phyloP scores from a whole-genome alignment of 2,113 vertebrate genomes.

The Rattus norvegicus region GRCr8 NC_086030.1:46711501-46712000 shows the following conservation, averaged over 20 bases:
- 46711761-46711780: background rate
- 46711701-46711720: background rate
- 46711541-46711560: background rate
- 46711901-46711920: background rate
- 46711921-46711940: background rate
- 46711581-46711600: background rate
- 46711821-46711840: constrained; percentile 40
- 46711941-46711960: background rate
- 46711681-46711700: background rate
- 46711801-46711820: background rate
- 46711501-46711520: background rate
- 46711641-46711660: background rate
- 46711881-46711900: background rate
- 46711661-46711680: background rate
- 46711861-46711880: background rate
- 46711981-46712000: background rate
- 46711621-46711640: background rate
- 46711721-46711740: background rate
- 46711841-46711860: background rate
- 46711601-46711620: background rate
- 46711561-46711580: background rate
- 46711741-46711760: background rate
- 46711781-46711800: background rate
- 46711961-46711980: constrained; percentile 14
- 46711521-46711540: background rate